These are phyloP conservation scores for Mythimna lalbum DNA, from an alignment of 2,888 invertebrate species.

Conservation along the genomic window DNA sequence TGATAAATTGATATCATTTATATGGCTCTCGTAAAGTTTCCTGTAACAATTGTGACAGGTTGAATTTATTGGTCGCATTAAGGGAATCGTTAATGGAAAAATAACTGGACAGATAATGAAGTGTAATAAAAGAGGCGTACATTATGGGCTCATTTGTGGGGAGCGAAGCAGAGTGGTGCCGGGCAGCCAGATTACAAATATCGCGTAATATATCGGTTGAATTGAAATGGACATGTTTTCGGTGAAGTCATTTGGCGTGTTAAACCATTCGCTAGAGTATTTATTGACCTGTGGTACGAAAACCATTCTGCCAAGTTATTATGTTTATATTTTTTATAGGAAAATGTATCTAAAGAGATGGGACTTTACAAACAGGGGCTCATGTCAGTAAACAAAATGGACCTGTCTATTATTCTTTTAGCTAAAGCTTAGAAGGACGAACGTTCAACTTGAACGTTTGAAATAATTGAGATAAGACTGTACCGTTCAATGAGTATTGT, in stretches of 20 bases:
- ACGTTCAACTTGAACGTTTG: neutral
- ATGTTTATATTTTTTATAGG: neutral
- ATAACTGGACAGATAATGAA: constrained; percentile 61
- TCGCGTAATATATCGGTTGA: constrained; percentile 51
- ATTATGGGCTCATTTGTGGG: constrained; percentile 51
- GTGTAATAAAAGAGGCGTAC: constrained; percentile 57
- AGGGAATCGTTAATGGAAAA: constrained; percentile 65
- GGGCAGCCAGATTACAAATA: constrained; percentile 44
- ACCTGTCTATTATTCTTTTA: neutral
- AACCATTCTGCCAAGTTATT: constrained; percentile 15
- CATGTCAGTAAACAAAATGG: neutral
- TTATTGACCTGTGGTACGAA: constrained; percentile 39
- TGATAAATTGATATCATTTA: constrained; percentile 51
- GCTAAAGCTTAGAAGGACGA: neutral
- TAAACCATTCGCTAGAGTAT: constrained; percentile 43
- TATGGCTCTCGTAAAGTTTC: constrained; percentile 53
- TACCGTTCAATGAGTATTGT: constrained; percentile 15
- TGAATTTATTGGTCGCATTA: constrained; percentile 63
- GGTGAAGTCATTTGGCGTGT: constrained; percentile 39
- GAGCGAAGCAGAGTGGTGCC: constrained; percentile 8
- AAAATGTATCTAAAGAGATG: neutral
- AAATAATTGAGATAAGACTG: constrained; percentile 11
- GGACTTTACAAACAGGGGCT: neutral
- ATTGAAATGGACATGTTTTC: constrained; percentile 60
- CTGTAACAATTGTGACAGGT: constrained; percentile 55